phyloP scores from a whole-genome alignment of 1,140 invertebrate genomes.

The Hirudo medicinalis region DNA sequence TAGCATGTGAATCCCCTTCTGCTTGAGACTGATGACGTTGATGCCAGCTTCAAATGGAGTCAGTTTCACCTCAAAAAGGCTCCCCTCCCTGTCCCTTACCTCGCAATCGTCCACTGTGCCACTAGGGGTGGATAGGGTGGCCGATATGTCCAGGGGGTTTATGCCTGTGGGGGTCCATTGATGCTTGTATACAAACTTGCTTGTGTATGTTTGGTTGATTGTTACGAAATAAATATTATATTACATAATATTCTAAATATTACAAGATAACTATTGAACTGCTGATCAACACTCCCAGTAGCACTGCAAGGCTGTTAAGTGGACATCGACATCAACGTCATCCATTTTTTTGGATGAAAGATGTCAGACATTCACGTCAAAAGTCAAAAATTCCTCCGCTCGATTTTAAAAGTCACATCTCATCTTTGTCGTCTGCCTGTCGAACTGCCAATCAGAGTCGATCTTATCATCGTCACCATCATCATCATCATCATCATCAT shows the following conservation, averaged over 20 bases:
- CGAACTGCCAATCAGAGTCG: background rate
- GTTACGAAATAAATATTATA: too few species aligned
- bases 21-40: slow-evolving; percentile 85
- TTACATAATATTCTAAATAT: too few species aligned
- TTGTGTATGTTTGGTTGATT: too few species aligned
- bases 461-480: background rate
- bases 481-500: slow-evolving; percentile 3
- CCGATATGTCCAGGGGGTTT: slow-evolving; percentile 75
- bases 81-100: slow-evolving; percentile 68
- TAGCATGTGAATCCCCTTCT: slow-evolving; percentile 90
- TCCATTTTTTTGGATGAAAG: too few species aligned
- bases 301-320: too few species aligned
- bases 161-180: slow-evolving; percentile 49
- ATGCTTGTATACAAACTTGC: too few species aligned
- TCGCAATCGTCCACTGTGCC: slow-evolving; percentile 50
- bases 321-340: too few species aligned
- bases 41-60: slow-evolving; percentile 85
- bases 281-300: too few species aligned
- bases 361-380: too few species aligned
- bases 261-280: too few species aligned
- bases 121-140: slow-evolving; percentile 76
- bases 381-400: too few species aligned
- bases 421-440: background rate
- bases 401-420: too few species aligned
- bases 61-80: slow-evolving; percentile 83